Evolutionary conservation across 2,888 invertebrate species (phyloP).

Genomic region (Dolichomitus sp.): DNA sequence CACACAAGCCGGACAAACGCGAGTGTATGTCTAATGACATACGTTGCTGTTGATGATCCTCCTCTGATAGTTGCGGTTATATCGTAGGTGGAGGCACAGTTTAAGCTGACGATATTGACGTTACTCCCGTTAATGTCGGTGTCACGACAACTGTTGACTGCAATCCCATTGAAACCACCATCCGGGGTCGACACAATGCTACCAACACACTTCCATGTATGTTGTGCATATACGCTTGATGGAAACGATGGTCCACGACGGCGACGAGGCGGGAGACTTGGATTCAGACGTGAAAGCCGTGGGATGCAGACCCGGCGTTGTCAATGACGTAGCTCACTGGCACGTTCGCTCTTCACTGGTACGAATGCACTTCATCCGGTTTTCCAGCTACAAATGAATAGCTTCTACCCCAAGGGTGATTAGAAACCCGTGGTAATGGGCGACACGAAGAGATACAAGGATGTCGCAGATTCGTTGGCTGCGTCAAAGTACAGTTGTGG

Average conservation of each 20-base stretch:
- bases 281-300: slow-evolving; percentile 34
- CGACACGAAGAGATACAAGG: slow-evolving; percentile 14
- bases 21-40: slow-evolving; percentile 32
- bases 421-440: slow-evolving; percentile 39
- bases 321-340: slow-evolving; percentile 25
- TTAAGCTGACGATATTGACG: slow-evolving; percentile 58
- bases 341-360: slow-evolving; percentile 10
- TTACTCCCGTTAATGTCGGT: slow-evolving; percentile 46
- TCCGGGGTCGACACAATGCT: slow-evolving; percentile 48
- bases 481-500: slow-evolving; percentile 1
- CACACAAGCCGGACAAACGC: slow-evolving; percentile 22
- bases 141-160: slow-evolving; percentile 57
- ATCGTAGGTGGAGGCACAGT: slow-evolving; percentile 29
- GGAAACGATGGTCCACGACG: slow-evolving; percentile 14
- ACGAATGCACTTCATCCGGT: slow-evolving; percentile 30
- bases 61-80: slow-evolving; percentile 19
- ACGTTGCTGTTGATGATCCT: slow-evolving; percentile 30
- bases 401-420: slow-evolving; percentile 26
- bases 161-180: slow-evolving; percentile 61
- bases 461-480: slow-evolving; percentile 6
- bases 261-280: slow-evolving; percentile 7
- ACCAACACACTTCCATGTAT: slow-evolving; percentile 21
- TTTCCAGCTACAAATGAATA: slow-evolving; percentile 36
- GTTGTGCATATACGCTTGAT: slow-evolving; percentile 10
- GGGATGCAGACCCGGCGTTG: slow-evolving; percentile 7